Evolutionary conservation across 2,113 vertebrate species (phyloP).

Genomic region (Cinclus cinclus): DNA sequence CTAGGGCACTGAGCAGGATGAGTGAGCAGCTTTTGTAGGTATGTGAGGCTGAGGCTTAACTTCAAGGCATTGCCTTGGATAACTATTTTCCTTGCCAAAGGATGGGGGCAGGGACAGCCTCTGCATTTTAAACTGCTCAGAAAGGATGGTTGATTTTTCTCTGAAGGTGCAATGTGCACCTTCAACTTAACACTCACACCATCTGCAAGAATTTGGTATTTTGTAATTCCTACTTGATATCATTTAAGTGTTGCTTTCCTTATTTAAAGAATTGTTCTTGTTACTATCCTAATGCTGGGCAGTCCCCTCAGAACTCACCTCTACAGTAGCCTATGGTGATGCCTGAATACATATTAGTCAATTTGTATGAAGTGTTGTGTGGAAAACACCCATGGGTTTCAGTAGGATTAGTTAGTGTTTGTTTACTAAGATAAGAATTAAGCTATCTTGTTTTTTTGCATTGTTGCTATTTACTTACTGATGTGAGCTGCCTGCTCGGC

Average conservation of each 20-base stretch:
- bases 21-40: neutral
- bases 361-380: neutral
- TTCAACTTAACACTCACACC: neutral
- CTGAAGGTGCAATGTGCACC: neutral
- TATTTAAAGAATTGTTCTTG: neutral
- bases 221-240: neutral
- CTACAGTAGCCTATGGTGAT: neutral
- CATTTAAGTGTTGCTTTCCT: neutral
- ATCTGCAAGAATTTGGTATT: neutral
- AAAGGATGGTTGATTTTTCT: neutral
- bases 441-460: neutral
- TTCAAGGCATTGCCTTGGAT: neutral
- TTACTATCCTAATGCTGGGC: neutral
- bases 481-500: neutral
- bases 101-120: rapidly evolving
- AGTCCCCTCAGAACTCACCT: neutral
- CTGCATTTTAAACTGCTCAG: neutral
- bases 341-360: neutral
- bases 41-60: neutral
- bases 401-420: neutral
- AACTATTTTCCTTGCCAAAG: neutral
- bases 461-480: neutral
- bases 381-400: neutral
- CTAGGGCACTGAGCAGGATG: neutral
- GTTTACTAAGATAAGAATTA: neutral